Conservation (phyloP, 2,888 invertebrate genomes). For the Chrysomela aeneicollis region DNA sequence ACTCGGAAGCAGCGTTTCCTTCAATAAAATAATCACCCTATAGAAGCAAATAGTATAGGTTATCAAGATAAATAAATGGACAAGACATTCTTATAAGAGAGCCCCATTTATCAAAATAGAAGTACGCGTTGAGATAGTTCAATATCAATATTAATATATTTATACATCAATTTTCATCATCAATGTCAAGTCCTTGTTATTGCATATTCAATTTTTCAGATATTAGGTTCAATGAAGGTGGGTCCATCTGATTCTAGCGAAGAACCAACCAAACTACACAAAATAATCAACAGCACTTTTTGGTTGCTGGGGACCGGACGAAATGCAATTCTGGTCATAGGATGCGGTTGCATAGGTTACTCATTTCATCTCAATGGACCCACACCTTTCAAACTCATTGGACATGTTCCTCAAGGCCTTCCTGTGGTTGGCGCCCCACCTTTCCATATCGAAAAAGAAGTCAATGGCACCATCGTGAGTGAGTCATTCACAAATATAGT, state of each 20-base stretch:
- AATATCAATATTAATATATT: no score
- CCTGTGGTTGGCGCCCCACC: constrained; percentile 73
- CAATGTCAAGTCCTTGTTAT: no score
- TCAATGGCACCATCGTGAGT: constrained; percentile 57
- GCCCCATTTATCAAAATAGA: no score
- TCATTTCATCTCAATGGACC: constrained; percentile 66
- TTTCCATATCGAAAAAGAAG: constrained; percentile 67
- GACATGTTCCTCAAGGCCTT: constrained; percentile 78
- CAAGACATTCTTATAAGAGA: no score
- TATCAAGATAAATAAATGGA: no score
- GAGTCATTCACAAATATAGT: constrained; percentile 78
- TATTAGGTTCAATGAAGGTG: constrained; percentile 70
- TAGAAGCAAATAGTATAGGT: no score
- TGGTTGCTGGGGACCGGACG: constrained; percentile 84
- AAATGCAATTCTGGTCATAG: constrained; percentile 84
- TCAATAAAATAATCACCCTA: no score
- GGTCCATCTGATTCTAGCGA: constrained; percentile 66
- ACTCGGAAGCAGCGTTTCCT: no score
- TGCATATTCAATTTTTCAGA: constrained; percentile 62
- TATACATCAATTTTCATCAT: no score
- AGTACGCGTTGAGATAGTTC: no score
- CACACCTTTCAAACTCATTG: constrained; percentile 75
- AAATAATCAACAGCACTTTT: constrained; percentile 69
- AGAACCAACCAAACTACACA: constrained; percentile 47
- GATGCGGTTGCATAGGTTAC: constrained; percentile 75